Base-by-base conservation (phyloP, 2,888 invertebrate genomes). In the Polia nebulosa region DNA sequence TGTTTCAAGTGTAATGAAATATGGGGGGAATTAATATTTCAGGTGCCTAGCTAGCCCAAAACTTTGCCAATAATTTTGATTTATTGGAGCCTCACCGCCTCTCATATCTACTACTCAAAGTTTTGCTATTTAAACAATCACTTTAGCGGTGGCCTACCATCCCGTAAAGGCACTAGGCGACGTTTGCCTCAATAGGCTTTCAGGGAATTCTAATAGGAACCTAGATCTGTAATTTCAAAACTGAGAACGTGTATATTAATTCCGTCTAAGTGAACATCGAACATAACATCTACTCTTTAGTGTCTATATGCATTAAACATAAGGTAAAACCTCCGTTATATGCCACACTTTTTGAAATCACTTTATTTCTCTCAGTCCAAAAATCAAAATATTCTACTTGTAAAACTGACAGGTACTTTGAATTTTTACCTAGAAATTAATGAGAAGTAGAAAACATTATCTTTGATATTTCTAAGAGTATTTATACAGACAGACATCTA, bases 41-140 rank as follows among this genome's bases (percentile, higher is more conserved):
- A 92, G 91, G 91, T 90, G 88, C 85, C 86, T 87, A 83, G 87
- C 84, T 85, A 84, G 85, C 83, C 84, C 81, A 80, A 88, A 91
- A 92, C 89, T 91, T 92, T 90, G 85, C 88, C 89, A 91, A 92
- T 92, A 91, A 91, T 89, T 90, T 91, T 91, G 92, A 92, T 92
- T 92, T 91, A 92, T 90, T 85, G 80, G 86, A 86, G 88, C 85
- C 85, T 88, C 86, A 85, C 86, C 83, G 84, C 85, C 81, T 87
- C 89, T 87, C 87, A 86, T 88, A 89, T 89, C 87, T 87, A 86
- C 84, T 80, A 72, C 80, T 85, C 81, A 78, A 91, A 92, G 89
- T 91, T 90, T 88, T 88, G 87, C 87, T 89, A 88, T 89, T 87
- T 87, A 86, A 88, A 88, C 88, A 89, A 89, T 87, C 88, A 88